Evolutionary conservation across 2,888 invertebrate genomes (phyloP), one percentile per base, ranked within the genome.

Genomic region (Petrophora chlorosata): DNA sequence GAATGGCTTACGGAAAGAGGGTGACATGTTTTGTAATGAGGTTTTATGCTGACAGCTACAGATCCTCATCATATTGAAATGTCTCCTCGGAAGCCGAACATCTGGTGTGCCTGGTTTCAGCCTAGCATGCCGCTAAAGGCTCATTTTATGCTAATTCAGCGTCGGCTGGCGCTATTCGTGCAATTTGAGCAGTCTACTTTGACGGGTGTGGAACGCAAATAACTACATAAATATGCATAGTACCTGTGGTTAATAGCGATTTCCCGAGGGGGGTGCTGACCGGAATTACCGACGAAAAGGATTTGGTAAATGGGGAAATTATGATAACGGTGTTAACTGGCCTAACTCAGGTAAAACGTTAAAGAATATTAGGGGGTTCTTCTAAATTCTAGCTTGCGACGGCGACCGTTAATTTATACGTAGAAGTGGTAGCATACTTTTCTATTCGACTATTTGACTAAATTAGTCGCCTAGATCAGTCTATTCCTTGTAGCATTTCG

Each of bases 101-200:
- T 46, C 39, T 47, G 46, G 45, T 12, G 19, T 5, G 39, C 36
- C 25, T 38, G 41, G 47, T 43, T 43, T 34, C 43, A 49, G 25
- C 5, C 33, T 29, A 34, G 32, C 39, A 26, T 14, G 39, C 32
- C 14, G 41, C 63, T 59, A 62, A 65, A 73, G 64, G 64, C 67
- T 70, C 66, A 70, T 76, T 76, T 78, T 79, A 79, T 79, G 80
- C 71, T 76, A 79, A 79, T 78, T 57, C 50, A 58, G 61, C 44
- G 47, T 43, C 55, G 55, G 56, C 56, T 51, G 59, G 45, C 61
- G 63, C 68, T 67, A 69, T 73, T 73, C 69, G 65, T 67, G 66
- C 70, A 72, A 70, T 73, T 72, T 72, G 53, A 64, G 53, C 63
- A 47, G 52, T 53, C 56, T 55, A 50, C 50, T 65, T 17, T 40